Evolutionary conservation across 2,113 vertebrate species (phyloP).

Genomic region (Peucedramus taeniatus): DNA sequence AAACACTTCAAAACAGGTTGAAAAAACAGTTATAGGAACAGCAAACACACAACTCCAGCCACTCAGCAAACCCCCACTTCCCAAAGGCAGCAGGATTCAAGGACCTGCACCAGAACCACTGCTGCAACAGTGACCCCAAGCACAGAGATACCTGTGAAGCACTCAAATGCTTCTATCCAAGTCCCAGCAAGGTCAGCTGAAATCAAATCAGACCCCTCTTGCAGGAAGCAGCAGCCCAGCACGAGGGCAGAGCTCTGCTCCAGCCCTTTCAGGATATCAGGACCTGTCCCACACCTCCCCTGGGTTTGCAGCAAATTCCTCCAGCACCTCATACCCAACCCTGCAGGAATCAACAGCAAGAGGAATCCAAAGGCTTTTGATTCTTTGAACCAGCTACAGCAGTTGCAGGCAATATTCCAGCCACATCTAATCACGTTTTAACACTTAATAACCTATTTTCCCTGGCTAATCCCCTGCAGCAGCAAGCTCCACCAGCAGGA

Average conservation of each 20-base stretch:
- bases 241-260: neutral
- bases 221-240: neutral
- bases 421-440: neutral
- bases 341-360: neutral
- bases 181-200: neutral
- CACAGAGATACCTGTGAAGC: neutral
- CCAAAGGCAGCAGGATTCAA: neutral
- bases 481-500: neutral
- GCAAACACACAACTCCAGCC: neutral
- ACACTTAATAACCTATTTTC: constrained; percentile 22
- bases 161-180: neutral
- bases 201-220: neutral
- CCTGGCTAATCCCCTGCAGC: neutral
- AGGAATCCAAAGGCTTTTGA: neutral
- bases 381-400: neutral
- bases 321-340: neutral
- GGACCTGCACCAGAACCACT: neutral
- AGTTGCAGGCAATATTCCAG: neutral
- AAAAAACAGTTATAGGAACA: neutral
- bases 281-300: neutral
- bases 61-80: neutral
- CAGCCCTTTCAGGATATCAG: fast-evolving
- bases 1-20: neutral
- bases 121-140: neutral
- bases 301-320: neutral